Conservation (phyloP, 2,113 vertebrate genomes). For the Platysteira castanea region DNA sequence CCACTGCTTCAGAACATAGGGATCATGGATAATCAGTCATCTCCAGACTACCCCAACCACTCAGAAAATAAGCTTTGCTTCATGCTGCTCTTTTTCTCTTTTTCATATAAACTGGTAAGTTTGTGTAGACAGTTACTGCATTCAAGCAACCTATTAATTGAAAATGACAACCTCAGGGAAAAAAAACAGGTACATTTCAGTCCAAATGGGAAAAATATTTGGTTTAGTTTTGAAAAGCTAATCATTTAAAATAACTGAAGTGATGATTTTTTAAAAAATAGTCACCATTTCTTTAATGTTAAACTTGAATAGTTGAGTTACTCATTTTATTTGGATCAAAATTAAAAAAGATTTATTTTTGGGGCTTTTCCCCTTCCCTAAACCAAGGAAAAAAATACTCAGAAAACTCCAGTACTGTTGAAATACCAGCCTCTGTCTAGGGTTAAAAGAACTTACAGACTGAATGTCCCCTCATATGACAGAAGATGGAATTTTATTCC, state of each 20-base stretch:
- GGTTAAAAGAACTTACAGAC: not conserved
- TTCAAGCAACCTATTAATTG: not conserved
- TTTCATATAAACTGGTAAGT: not conserved
- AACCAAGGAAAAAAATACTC: not conserved
- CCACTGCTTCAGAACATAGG: not conserved
- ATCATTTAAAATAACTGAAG: not conserved
- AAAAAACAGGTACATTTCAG: not conserved
- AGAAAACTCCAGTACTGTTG: not conserved
- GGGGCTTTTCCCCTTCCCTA: fast-evolving
- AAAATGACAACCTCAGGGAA: not conserved
- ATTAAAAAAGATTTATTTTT: not conserved
- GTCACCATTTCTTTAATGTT: not conserved
- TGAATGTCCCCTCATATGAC: not conserved
- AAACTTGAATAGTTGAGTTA: not conserved
- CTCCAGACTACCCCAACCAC: not conserved
- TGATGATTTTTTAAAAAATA: not conserved
- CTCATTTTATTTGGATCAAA: not conserved
- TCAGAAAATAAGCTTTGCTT: not conserved
- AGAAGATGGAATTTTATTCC: not conserved
- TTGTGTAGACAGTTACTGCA: not conserved
- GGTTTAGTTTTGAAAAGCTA: not conserved
- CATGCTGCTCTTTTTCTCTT: not conserved
- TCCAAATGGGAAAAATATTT: not conserved
- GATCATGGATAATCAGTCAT: not conserved
- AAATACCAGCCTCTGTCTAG: not conserved